A percentile compares a stretch with the other conserved stretches of the same genome.
Conservation (phyloP, 2,888 invertebrate species). For the Nudaria mundana region DNA sequence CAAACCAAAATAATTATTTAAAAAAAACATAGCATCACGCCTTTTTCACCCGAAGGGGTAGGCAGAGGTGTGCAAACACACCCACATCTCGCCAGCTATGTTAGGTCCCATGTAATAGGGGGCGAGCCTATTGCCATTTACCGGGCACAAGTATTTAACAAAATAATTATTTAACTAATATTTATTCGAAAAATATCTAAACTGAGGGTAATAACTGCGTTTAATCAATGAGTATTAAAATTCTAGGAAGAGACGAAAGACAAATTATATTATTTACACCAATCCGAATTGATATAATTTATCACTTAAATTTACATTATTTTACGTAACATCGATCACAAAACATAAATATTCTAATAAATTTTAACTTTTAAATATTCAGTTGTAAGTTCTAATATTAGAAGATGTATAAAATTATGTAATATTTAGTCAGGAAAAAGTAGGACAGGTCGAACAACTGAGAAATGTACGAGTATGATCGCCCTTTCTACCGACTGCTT, state of each 20-base stretch:
- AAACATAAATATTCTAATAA: conserved; percentile 13
- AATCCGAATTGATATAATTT: conserved; percentile 14
- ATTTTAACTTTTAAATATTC: conserved; percentile 9
- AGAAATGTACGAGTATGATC: conserved; percentile 37
- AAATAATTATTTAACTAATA: conserved; percentile 6
- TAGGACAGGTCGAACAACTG: conserved; percentile 14
- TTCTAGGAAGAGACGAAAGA: no score
- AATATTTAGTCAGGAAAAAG: conserved; percentile 22
- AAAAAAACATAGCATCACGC: no score
- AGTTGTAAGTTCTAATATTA: conserved; percentile 15
- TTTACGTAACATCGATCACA: conserved; percentile 21
- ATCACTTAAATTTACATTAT: conserved; percentile 22
- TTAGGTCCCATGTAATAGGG: no score
- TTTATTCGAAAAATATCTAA: no score
- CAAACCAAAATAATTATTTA: no score
- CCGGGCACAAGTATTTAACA: no score
- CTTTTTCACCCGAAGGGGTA: no score
- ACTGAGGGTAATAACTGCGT: no score
- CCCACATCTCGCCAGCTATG: no score
- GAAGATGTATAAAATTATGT: conserved; percentile 24
- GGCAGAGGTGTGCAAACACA: no score
- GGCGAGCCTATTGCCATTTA: no score
- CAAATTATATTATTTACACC: conserved; percentile 16
- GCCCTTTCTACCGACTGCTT: conserved; percentile 30
- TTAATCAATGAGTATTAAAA: no score